Evolutionary conservation across 2,888 invertebrate genomes (phyloP), one percentile per base, ranked within the genome.

Genomic region (Ornithoptera priamus): DNA sequence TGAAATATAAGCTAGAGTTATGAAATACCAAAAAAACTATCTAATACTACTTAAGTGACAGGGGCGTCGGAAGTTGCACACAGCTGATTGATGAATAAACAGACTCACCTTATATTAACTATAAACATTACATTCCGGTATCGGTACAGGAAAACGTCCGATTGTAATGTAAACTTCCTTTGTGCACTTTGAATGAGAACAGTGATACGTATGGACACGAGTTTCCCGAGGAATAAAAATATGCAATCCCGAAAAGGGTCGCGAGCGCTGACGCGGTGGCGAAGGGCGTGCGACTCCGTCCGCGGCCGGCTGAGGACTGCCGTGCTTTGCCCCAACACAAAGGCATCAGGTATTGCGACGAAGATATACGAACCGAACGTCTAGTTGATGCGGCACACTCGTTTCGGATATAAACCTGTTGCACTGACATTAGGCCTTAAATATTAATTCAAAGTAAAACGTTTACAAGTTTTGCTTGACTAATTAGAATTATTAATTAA

Each of bases 151-250:
- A 71, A 76, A 82, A 83, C 81, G 82, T 83, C 82, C 81, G 77
- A 78, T 77, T 70, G 20, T 20, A 72, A 67, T 65, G 74, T 74
- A 78, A 83, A 85, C 82, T 82, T 83, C 81, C 84, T 83, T 80
- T 78, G 77, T 72, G 72, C 75, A 76, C 73, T 70, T 63, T 68
- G 67, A 67, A 62, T 71, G 67, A 75, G 72, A 77, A 79, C 79
- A 78, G 76, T 75, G 75, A 72, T 72, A 75, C 73, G 72, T 72
- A 69, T 74, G n/a, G 79, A 82, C 85, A 86, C 85, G 81, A 84
- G 80, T 82, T 88, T 85, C 85, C 83, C 85, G 84, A 77, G 78
- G 85, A 69, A 83, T 87, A 87, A 87, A 88, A 87, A 88, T 89
- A 87, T 77, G 71, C 76, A 76, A 75, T 78, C 75, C 74, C 72